Conservation (phyloP, 2,888 invertebrate species). For the Patella caerulea region DNA sequence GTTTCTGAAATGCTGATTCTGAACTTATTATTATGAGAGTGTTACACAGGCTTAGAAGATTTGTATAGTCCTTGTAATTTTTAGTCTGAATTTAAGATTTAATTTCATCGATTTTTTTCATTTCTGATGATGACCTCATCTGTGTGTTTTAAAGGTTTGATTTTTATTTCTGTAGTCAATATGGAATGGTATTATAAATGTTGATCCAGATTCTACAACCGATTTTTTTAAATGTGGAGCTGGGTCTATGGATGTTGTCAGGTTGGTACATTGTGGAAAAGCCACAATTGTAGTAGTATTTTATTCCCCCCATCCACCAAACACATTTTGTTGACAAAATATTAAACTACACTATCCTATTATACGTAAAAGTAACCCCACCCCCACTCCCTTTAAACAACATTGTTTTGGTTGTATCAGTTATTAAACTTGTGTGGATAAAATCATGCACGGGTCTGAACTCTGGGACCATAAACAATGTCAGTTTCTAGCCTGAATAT, state of each 20-base stretch:
- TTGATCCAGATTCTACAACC: conserved; percentile 79
- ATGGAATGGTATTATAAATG: conserved; percentile 89
- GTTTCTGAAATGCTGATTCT: no score
- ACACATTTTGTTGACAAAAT: no score
- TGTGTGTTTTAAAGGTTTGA: not conserved
- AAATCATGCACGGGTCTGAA: no score
- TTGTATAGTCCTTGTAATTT: not conserved
- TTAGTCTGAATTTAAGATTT: not conserved
- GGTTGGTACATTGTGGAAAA: conserved; percentile 66
- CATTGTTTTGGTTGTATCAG: no score
- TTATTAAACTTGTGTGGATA: no score
- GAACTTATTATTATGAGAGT: no score
- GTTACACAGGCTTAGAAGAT: not conserved
- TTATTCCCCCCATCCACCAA: not conserved
- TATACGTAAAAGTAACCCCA: no score
- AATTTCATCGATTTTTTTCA: not conserved
- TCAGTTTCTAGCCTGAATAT: no score
- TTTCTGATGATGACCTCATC: not conserved
- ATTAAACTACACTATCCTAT: no score
- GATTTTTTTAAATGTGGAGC: conserved; percentile 96
- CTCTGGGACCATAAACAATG: no score
- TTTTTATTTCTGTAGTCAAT: conserved; percentile 74
- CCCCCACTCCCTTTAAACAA: no score
- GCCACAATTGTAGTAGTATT: not conserved
- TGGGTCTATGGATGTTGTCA: conserved; percentile 97